A percentile compares a stretch with the other conserved stretches of the same genome.
Evolutionary conservation across 2,113 vertebrate species (phyloP).

Genomic region (Nyctereutes procyonoides): DNA sequence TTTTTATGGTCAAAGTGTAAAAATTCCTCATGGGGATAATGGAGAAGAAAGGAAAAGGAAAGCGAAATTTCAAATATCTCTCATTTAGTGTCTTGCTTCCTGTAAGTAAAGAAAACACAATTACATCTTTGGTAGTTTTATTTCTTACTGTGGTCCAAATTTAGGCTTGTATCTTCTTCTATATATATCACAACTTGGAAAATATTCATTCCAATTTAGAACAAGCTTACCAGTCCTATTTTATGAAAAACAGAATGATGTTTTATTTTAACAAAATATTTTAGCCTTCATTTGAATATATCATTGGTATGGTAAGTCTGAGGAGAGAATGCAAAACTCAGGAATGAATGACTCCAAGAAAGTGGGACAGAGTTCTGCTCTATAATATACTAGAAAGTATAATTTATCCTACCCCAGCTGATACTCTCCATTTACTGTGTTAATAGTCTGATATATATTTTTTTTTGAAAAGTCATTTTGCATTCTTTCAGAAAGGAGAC

Average conservation of each 20-base stretch:
- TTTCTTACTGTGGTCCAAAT: not conserved
- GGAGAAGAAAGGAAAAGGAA: not conserved
- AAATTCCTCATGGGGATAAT: not conserved
- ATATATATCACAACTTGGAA: not conserved
- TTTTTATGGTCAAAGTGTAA: not conserved
- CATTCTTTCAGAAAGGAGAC: not conserved
- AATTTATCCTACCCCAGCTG: not conserved
- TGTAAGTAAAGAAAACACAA: not conserved
- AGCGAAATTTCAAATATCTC: not conserved
- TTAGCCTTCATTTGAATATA: not conserved
- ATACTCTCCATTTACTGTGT: not conserved
- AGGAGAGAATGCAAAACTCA: not conserved
- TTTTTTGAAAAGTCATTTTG: not conserved
- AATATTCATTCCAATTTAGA: not conserved
- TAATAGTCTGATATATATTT: not conserved
- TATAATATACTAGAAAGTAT: not conserved
- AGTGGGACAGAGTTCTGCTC: not conserved
- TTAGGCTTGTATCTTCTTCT: not conserved
- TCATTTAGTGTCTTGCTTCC: not conserved
- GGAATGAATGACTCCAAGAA: not conserved
- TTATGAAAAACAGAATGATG: not conserved
- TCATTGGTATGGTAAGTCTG: not conserved
- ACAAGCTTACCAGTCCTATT: not conserved
- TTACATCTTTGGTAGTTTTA: not conserved
- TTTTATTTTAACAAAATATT: not conserved